Evolutionary conservation across 2,888 invertebrate species (phyloP).

Genomic region (Lordiphosa fenestrarum): DNA sequence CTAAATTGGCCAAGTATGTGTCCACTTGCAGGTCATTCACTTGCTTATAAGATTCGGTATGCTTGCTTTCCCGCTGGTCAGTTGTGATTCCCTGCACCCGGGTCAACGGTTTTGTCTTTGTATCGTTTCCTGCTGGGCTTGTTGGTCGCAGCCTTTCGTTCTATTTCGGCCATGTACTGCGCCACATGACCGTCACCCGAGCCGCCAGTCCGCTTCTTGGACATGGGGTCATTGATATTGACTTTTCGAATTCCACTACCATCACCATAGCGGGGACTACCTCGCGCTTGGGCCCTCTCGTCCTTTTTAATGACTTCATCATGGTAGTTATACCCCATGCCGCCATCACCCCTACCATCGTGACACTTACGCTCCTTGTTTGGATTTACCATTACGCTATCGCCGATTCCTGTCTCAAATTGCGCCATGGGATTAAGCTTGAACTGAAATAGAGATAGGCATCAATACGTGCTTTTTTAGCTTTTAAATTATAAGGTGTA

Average conservation of each 20-base stretch:
- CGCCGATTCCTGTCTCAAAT: constrained; percentile 75
- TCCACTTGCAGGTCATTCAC: constrained; percentile 28
- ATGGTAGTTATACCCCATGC: constrained; percentile 10
- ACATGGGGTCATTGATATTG: constrained; percentile 6
- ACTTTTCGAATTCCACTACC: constrained; percentile 21
- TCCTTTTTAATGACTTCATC: constrained; percentile 19
- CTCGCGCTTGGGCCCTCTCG: neutral
- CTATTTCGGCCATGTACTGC: constrained; percentile 43
- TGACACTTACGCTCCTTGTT: constrained; percentile 30
- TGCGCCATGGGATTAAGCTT: constrained; percentile 61
- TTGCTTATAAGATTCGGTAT: neutral
- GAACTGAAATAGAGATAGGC: constrained; percentile 30
- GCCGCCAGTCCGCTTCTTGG: constrained; percentile 30
- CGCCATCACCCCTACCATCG: constrained; percentile 19
- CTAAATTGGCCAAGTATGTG: constrained; percentile 38
- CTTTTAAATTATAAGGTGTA: neutral
- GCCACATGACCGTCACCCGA: constrained; percentile 33
- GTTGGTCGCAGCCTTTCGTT: constrained; percentile 34
- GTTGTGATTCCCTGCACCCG: too few relatives aligned
- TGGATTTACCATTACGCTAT: constrained; percentile 41
- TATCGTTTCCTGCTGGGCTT: constrained; percentile 37
- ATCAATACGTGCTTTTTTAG: neutral
- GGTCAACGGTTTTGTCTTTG: constrained; percentile 26
- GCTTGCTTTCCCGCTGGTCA: neutral
- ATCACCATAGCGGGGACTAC: constrained; percentile 28